phyloP scores from a whole-genome alignment of 2,888 invertebrate species.

The Ophion ellenae region DNA sequence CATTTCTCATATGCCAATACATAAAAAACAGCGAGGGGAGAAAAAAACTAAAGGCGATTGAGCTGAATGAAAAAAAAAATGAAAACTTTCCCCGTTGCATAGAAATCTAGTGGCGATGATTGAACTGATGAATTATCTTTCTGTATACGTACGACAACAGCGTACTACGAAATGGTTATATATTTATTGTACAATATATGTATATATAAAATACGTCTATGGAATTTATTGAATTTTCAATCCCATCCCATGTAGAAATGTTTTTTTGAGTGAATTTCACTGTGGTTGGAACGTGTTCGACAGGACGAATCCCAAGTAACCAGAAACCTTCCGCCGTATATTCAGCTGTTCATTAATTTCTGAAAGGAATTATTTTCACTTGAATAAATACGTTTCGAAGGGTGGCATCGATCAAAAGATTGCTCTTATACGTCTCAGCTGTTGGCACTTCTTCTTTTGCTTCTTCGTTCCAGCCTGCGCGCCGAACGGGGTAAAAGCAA shows the following conservation, averaged over 20 bases:
- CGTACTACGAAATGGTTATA: constrained; percentile 69
- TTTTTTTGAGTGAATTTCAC: no score
- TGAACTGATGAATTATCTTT: constrained; percentile 48
- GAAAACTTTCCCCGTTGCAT: constrained; percentile 33
- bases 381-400: no score
- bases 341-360: no score
- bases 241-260: not conserved
- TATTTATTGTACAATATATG: constrained; percentile 74
- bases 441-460: no score
- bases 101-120: constrained; percentile 24
- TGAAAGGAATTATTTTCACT: no score
- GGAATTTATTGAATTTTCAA: constrained; percentile 10
- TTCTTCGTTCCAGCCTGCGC: no score
- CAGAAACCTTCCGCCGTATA: not conserved
- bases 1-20: constrained; percentile 11
- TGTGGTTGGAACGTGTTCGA: not conserved
- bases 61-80: not conserved
- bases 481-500: not conserved
- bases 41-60: not conserved
- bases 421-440: no score
- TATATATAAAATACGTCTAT: constrained; percentile 74
- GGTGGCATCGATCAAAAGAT: no score
- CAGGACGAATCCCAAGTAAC: not conserved
- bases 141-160: constrained; percentile 66
- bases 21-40: constrained; percentile 11